Base-by-base conservation (phyloP, 2,797 vertebrate genomes). In the Nannoperca obscura region DNA sequence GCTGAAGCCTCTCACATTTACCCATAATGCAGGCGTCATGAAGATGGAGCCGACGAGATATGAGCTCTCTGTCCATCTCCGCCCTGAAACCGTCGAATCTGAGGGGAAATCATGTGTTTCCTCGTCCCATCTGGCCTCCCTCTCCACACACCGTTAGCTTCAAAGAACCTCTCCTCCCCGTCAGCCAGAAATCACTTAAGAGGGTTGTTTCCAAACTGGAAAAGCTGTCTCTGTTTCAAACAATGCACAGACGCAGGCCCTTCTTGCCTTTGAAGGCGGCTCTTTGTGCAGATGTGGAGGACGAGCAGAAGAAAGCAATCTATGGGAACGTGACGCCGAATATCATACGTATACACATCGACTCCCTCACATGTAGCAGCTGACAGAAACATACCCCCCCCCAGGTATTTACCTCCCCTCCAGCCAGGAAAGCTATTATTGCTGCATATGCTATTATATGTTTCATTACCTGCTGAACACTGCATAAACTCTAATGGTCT, bases 31-130 rank as follows among this genome's bases (percentile, higher is more conserved):
- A 62, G 54, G 58, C 54, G 67, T 88, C 86, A 82, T 50, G 63
- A 82, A 85, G 85, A 90, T 80, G 80, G 83, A 60, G 61, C 42
- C 53, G 24, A 46, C 3, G 1, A 69, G 83, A 87, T 88, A 82
- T 80, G 86, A 91, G 86, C 84, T 84, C 46, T 55, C 67, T 27
- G 81, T 81, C 86, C 62, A 32, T 84, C 83, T 61, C 61, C 12
- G 2, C 61, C 38, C 71, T 11, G 3, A 80, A 84, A 75, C 61
- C 3, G 34, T 64, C 34, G 4, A 72, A 80, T 82, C 89, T 71
- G 88, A 82, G 63, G 91, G 88, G 89, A 90, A 91, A 91, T 92
- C 85, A 85, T 67, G 64, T 24, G 80, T 69, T 77, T 72, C 64
- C 75, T 64, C 61, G 32, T 85, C 80, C 83, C 80, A 67, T 80